Evolutionary conservation across 2,888 invertebrate genomes (phyloP).

Genomic region (Achlya flavicornis): DNA sequence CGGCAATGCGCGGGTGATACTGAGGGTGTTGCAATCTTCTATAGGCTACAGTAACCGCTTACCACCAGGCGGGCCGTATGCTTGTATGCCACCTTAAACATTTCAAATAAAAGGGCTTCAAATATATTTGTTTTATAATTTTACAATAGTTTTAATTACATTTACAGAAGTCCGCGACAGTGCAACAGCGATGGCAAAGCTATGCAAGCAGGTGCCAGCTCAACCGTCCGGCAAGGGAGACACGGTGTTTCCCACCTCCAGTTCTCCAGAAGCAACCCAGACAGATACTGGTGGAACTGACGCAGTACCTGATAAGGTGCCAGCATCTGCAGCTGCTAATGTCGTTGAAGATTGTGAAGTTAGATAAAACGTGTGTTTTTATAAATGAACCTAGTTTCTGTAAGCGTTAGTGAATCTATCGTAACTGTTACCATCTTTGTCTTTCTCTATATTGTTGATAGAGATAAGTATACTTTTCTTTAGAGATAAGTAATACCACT

Average conservation of each 20-base stretch:
- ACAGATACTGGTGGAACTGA: slow-evolving; percentile 31
- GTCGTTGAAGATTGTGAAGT: background rate
- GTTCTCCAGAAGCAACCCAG: slow-evolving; percentile 46
- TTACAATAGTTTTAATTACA: no score
- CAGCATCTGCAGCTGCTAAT: background rate
- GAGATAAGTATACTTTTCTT: no score
- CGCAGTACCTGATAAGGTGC: background rate
- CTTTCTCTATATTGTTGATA: no score
- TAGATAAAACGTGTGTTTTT: background rate
- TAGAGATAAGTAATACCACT: no score
- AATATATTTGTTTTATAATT: no score
- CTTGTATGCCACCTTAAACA: no score
- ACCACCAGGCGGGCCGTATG: no score
- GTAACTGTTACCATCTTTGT: background rate
- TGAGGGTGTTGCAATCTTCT: no score
- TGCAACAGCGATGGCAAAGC: slow-evolving; percentile 69
- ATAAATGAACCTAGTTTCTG: background rate
- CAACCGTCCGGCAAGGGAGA: slow-evolving; percentile 35
- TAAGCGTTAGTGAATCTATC: background rate
- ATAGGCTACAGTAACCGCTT: no score
- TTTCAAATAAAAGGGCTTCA: no score
- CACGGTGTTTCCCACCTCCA: slow-evolving; percentile 53
- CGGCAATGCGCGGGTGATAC: no score
- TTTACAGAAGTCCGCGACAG: slow-evolving; percentile 69
- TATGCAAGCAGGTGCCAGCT: slow-evolving; percentile 62